Base-by-base conservation (phyloP, 2,888 invertebrate species). In the Agrochola circellaris region DNA sequence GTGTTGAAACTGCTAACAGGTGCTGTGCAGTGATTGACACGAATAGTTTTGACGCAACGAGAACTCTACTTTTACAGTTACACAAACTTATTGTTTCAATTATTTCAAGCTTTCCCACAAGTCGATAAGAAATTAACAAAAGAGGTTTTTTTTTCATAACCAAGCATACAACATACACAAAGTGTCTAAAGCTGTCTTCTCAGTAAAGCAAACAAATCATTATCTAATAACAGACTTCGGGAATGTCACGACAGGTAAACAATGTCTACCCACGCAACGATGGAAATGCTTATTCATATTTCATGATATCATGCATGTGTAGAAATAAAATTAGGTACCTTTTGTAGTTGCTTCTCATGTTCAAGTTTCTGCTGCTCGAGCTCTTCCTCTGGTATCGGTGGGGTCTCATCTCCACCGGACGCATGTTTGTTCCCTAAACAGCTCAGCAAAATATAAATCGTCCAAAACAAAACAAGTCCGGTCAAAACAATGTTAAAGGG, bases 351-450 rank as follows among this genome's bases (percentile, higher is more conserved):
- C 81, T 97, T 96, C 92, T 97, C 97, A 97, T 97, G 97, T 93
- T 97, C 97, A 89, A 97, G 95, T 92, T 97, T 97, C 87, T 97
- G 97, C 88, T 97, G 97, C 90, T 97, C 97, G 73, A 97, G 93
- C 82, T 96, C 96, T 87, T 96, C 95, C 91, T 97, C 93, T 75
- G 96, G 93, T 90, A 96, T 93, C 86, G 97, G 94, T 2, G 96
- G 96, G 85, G 97, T 95, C 90, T 97, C 95, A 96, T 97, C 94
- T 90, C 97, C 93, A 94, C 97, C 93, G 94, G 96, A 96, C 76
- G 95, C 93, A 85, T 97, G 97, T 89, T 97, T 97, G 54, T 80
- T 84, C 15, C 96, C 93, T 96, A 77, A 76, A 82, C 60, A 73
- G 81, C 75, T 65, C 74, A 81, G 42, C 65, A 69, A 62, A 76